Conservation (phyloP, 2,797 vertebrate genomes). For the Nyctalus aviator region DNA sequence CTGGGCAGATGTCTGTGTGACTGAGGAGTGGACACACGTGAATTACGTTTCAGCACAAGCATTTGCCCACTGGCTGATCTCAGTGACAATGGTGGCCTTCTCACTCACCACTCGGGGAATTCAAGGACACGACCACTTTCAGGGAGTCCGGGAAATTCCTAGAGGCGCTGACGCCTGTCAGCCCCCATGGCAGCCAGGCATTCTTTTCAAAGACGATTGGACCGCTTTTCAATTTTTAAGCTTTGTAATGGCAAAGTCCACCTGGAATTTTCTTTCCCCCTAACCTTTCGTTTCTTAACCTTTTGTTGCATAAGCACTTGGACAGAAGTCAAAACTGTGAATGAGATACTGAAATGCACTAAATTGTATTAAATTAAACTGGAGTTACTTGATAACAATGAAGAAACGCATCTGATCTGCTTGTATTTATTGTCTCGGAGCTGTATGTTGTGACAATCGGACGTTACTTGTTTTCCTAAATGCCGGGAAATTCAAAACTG, state of each 20-base stretch:
- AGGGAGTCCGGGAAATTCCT: neutral
- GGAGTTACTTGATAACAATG: slow-evolving; percentile 70
- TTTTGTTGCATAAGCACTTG: neutral
- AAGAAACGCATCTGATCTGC: slow-evolving; percentile 37
- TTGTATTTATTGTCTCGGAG: slow-evolving; percentile 77
- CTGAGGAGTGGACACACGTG: neutral
- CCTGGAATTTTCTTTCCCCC: slow-evolving; percentile 44
- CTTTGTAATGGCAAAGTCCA: neutral
- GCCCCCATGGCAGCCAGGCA: fast-evolving
- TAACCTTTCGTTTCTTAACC: neutral
- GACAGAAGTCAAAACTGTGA: slow-evolving; percentile 49
- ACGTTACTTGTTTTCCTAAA: slow-evolving; percentile 51
- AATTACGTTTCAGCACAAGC: neutral
- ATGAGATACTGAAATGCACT: slow-evolving; percentile 59
- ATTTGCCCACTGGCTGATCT: neutral
- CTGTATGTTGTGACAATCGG: slow-evolving; percentile 71
- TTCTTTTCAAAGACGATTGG: neutral
- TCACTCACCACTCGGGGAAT: neutral
- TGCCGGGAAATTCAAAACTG: neutral
- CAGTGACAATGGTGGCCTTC: neutral
- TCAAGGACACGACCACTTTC: neutral
- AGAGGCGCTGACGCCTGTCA: neutral
- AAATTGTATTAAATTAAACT: slow-evolving; percentile 70
- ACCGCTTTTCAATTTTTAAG: neutral
- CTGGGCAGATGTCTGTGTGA: neutral